Percentiles rank a stretch among this genome's conserved stretches.
These are phyloP conservation scores for Ceratosolen solmsi DNA, from an alignment of 1,140 invertebrate species.

Conservation along the genomic window DNA sequence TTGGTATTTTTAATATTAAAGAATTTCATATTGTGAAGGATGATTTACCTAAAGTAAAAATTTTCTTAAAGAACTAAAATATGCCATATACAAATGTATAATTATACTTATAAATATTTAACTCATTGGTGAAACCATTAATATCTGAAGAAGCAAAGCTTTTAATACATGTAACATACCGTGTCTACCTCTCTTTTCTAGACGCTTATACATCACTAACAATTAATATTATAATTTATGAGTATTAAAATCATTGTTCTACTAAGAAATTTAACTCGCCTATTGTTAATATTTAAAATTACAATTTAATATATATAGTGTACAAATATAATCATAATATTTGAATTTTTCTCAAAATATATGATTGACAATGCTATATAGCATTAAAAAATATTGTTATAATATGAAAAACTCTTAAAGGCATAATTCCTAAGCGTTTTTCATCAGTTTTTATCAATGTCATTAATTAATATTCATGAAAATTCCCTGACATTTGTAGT, in stretches of 20 bases:
- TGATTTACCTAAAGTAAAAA: not conserved
- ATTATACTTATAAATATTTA: not conserved
- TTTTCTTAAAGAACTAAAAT: not conserved
- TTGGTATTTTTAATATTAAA: not conserved
- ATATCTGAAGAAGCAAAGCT: not conserved
- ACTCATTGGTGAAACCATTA: not conserved
- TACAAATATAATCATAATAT: too few species aligned
- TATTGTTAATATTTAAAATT: not conserved
- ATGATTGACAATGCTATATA: not conserved
- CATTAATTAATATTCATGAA: not conserved
- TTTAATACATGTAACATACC: not conserved
- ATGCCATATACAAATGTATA: not conserved
- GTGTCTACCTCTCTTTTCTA: slow-evolving; percentile 22
- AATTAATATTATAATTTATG: slow-evolving; percentile 7
- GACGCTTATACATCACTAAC: not conserved
- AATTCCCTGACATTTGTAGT: not conserved
- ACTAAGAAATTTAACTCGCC: not conserved
- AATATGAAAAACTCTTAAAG: not conserved
- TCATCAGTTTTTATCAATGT: not conserved
- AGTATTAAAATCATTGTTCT: not conserved
- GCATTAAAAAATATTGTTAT: not conserved
- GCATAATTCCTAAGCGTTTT: not conserved
- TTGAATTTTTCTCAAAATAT: not conserved
- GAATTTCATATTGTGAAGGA: not conserved
- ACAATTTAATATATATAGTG: too few species aligned